Evolutionary conservation across 2,113 vertebrate species (phyloP).

Genomic region (Probosciger aterrimus): DNA sequence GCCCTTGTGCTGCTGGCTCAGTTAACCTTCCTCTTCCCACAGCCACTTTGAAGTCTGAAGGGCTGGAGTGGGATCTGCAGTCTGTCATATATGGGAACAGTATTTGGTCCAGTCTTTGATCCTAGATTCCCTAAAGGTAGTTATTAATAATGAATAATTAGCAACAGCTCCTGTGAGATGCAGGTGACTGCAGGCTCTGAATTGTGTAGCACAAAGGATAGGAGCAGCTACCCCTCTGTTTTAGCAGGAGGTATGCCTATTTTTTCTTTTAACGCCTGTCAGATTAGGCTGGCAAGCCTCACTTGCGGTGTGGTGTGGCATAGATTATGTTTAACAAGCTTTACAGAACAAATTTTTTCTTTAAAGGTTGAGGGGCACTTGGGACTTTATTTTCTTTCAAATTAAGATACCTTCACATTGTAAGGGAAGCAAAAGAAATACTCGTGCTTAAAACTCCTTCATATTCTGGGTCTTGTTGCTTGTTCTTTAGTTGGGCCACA

Average conservation of each 20-base stretch:
- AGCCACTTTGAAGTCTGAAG: background rate
- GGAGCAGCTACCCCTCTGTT: background rate
- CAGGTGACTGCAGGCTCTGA: background rate
- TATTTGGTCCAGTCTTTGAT: background rate
- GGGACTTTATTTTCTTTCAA: background rate
- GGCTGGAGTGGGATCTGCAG: background rate
- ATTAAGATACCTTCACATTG: background rate
- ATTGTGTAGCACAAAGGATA: background rate
- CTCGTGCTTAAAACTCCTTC: background rate
- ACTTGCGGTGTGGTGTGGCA: background rate
- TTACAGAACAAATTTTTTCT: background rate
- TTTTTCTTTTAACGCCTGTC: background rate
- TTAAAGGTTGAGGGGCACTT: background rate
- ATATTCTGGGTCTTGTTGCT: background rate
- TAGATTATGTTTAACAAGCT: background rate
- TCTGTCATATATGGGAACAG: background rate
- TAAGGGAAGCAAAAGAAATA: background rate
- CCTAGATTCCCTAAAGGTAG: background rate
- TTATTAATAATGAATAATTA: background rate
- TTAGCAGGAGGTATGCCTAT: background rate
- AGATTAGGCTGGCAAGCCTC: background rate
- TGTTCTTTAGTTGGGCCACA: background rate
- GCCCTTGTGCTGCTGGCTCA: background rate
- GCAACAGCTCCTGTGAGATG: background rate
- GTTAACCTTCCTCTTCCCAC: background rate